A percentile compares a stretch with the other conserved stretches of the same genome.
Evolutionary conservation across 2,797 vertebrate genomes (phyloP).

Genomic region (Limnodromus scolopaceus): DNA sequence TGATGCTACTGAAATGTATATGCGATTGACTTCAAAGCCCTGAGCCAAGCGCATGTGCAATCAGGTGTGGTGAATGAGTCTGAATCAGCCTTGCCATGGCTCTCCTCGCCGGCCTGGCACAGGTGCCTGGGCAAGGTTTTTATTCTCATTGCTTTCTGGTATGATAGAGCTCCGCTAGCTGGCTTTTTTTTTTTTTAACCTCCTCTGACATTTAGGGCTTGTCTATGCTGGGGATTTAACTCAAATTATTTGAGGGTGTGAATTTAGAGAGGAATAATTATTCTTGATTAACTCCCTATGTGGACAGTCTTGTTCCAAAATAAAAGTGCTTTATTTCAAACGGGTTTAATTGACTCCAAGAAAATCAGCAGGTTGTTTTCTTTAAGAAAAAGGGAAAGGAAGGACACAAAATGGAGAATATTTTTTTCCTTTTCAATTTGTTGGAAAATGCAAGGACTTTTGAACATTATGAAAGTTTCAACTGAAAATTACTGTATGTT

Average conservation of each 20-base stretch:
- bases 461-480: constrained; percentile 15
- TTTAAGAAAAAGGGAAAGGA: background rate
- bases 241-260: constrained; percentile 48
- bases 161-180: background rate
- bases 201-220: constrained; percentile 44
- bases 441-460: constrained; percentile 2
- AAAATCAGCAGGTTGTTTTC: constrained; percentile 17
- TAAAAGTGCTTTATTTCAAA: constrained; percentile 41
- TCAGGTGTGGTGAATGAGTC: background rate
- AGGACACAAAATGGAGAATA: background rate
- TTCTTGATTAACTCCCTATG: constrained; percentile 49
- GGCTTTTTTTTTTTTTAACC: constrained; percentile 4
- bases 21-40: background rate
- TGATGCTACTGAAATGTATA: background rate
- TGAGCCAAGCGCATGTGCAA: background rate
- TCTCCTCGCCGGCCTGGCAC: background rate
- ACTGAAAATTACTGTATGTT: constrained; percentile 12
- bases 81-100: background rate
- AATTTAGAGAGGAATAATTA: constrained; percentile 64
- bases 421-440: background rate
- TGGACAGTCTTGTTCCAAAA: constrained; percentile 39
- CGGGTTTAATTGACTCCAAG: background rate
- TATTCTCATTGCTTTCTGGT: background rate
- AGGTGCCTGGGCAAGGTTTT: background rate
- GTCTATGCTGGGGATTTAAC: constrained; percentile 44